Evolutionary conservation across 2,888 invertebrate species (phyloP).

Genomic region (Siphonodentalium dalli): DNA sequence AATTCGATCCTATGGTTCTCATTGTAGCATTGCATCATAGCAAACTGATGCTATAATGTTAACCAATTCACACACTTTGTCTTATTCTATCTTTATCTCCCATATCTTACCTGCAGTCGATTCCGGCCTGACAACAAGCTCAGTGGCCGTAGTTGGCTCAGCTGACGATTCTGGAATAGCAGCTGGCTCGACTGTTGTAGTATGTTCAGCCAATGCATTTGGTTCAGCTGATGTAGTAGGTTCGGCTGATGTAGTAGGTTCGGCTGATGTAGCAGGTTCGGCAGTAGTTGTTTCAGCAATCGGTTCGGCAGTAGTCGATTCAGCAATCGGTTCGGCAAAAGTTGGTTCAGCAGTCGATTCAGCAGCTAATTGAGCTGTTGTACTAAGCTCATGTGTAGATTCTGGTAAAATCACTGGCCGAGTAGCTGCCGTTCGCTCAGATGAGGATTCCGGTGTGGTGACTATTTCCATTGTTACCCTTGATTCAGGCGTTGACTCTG

Average conservation of each 20-base stretch:
- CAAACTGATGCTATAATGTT: too few relatives aligned
- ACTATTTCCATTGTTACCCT: too few relatives aligned
- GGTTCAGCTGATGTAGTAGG: conserved; percentile 15
- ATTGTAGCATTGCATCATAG: too few relatives aligned
- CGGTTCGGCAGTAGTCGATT: conserved; percentile 9
- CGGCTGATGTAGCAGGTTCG: conserved; percentile 6
- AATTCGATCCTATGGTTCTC: too few relatives aligned
- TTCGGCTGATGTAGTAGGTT: conserved; percentile 5
- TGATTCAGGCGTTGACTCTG: conserved; percentile 18
- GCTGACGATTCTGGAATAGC: conserved; percentile 1
- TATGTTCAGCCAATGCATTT: conserved; percentile 5
- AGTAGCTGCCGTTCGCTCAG: conserved; percentile 13
- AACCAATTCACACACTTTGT: too few relatives aligned
- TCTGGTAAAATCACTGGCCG: conserved; percentile 6
- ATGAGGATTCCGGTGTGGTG: conserved; percentile 11
- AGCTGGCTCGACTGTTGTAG: conserved; percentile 4
- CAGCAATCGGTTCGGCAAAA: conserved; percentile 3
- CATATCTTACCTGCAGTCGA: too few relatives aligned
- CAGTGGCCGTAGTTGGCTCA: too few relatives aligned
- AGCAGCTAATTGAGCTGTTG: neutral
- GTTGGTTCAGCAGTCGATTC: conserved; percentile 11
- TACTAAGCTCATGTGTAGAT: conserved; percentile 7
- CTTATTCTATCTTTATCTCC: too few relatives aligned
- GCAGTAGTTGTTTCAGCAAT: conserved; percentile 1
- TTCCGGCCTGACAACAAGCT: too few relatives aligned